A percentile compares a stretch with the other conserved stretches of the same genome.
phyloP scores from a whole-genome alignment of 2,797 vertebrate genomes.

The Euphonia xanthogaster region DNA sequence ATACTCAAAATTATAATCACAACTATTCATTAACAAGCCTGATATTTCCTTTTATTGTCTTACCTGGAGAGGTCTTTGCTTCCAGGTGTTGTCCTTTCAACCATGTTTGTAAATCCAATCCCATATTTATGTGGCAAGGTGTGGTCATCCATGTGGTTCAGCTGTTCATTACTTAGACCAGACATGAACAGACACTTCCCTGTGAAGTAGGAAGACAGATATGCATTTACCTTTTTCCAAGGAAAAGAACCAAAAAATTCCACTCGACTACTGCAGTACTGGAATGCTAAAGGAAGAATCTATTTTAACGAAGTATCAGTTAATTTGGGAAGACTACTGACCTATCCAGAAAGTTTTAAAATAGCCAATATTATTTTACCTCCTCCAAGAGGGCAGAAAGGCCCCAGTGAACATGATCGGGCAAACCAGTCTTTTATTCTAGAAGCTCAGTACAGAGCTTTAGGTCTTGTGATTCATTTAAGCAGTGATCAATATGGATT shows the following conservation, averaged over 20 bases:
- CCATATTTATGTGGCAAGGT: conserved; percentile 90
- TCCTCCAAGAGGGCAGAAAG: background rate
- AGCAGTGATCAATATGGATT: background rate
- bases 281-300: background rate
- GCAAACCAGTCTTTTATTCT: background rate
- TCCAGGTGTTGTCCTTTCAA: conserved; percentile 93
- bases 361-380: background rate
- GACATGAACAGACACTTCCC: conserved; percentile 99
- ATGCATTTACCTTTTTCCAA: background rate
- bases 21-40: background rate
- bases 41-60: background rate
- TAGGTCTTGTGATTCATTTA: background rate
- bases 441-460: background rate
- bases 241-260: accelerated
- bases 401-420: background rate
- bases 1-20: conserved; percentile 38
- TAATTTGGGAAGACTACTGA: background rate
- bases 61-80: conserved; percentile 97
- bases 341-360: background rate
- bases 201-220: background rate
- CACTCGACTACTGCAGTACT: accelerated
- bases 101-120: conserved; percentile 99
- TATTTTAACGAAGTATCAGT: background rate
- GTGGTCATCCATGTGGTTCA: conserved; percentile 92
- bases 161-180: conserved; percentile 90